Conservation (phyloP, 2,113 vertebrate species). For the Poecilia latipinna region DNA sequence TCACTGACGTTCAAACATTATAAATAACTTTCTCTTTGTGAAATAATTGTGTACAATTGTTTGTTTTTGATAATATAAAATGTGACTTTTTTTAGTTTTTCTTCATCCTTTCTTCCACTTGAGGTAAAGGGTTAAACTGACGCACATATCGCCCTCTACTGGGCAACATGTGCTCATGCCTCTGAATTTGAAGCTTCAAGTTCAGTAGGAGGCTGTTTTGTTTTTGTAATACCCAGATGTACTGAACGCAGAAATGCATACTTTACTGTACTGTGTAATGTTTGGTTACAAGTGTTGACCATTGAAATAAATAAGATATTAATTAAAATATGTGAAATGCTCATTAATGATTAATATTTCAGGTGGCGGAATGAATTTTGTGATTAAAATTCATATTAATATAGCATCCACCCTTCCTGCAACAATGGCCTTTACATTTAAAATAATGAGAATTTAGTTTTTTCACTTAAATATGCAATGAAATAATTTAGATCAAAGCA, state of each 20-base stretch:
- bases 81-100: constrained; percentile 49
- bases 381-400: too few relatives aligned
- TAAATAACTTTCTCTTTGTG: neutral
- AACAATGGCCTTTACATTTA: too few relatives aligned
- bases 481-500: neutral
- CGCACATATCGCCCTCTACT: constrained; percentile 67
- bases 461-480: too few relatives aligned
- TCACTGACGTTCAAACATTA: neutral
- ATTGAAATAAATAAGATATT: constrained; percentile 50
- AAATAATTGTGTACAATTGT: constrained; percentile 33
- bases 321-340: constrained; percentile 5
- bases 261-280: constrained; percentile 25
- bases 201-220: neutral
- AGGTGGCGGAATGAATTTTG: neutral
- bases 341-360: neutral
- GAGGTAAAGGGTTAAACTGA: neutral
- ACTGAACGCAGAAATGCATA: constrained; percentile 5
- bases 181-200: neutral
- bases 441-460: too few relatives aligned
- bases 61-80: constrained; percentile 36
- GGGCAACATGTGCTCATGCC: constrained; percentile 13
- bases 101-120: neutral
- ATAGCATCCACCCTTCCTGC: too few relatives aligned
- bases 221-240: neutral
- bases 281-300: constrained; percentile 30